Percentiles rank a stretch among this genome's conserved stretches.
Evolutionary conservation across 1,140 invertebrate genomes (phyloP).

Genomic region (Bombus picipes): DNA sequence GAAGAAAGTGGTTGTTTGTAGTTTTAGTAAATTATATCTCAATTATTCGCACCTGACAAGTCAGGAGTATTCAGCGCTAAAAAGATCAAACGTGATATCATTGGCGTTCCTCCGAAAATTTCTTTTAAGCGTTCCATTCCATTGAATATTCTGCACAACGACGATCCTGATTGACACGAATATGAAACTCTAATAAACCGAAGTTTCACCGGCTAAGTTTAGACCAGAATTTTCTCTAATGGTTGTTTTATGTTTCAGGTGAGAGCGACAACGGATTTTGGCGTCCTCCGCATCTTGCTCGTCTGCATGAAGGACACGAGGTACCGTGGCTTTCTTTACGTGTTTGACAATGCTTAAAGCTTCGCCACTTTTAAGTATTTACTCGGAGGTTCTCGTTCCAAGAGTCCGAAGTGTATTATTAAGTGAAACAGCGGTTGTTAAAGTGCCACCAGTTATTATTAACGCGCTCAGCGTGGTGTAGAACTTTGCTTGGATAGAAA

Average conservation of each 20-base stretch:
- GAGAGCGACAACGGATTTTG: conserved; percentile 53
- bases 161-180: too few species aligned
- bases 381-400: background rate
- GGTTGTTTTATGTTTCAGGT: conserved; percentile 42
- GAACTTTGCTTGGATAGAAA: background rate
- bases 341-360: background rate
- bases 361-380: background rate
- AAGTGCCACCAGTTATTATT: background rate
- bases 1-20: too few species aligned
- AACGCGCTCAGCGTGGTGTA: background rate
- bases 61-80: too few species aligned
- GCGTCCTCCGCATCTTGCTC: conserved; percentile 33
- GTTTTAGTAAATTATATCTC: too few species aligned
- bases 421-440: background rate
- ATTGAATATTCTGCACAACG: background rate
- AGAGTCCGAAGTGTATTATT: background rate
- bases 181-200: background rate
- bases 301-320: conserved; percentile 58
- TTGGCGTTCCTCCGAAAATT: too few species aligned
- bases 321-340: conserved; percentile 22
- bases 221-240: background rate
- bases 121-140: background rate
- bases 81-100: too few species aligned
- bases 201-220: conserved; percentile 15
- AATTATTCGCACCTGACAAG: too few species aligned